Evolutionary conservation across 2,888 invertebrate species (phyloP).

Genomic region (Nesidiocoris tenuis): DNA sequence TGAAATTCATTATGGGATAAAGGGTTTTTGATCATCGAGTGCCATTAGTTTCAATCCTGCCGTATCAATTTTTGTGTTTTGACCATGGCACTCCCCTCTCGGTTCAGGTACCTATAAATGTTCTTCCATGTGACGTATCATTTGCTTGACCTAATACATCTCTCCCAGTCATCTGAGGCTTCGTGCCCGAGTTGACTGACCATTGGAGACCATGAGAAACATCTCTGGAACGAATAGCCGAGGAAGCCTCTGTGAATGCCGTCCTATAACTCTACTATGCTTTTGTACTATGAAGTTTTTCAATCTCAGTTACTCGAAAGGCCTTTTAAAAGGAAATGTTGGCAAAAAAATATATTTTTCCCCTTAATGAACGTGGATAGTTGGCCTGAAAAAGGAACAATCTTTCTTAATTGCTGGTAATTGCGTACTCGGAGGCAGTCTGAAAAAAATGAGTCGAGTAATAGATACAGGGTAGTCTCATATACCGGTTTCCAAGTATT

Average conservation of each 20-base stretch:
- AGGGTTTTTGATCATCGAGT: too few relatives aligned
- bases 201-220: slow-evolving; percentile 38
- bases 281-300: background rate
- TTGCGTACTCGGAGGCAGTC: too few relatives aligned
- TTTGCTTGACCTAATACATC: background rate
- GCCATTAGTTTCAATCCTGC: background rate
- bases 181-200: slow-evolving; percentile 29
- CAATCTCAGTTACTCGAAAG: too few relatives aligned
- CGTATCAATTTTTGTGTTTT: background rate
- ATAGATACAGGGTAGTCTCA: too few relatives aligned
- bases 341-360: background rate
- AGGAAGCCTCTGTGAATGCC: background rate
- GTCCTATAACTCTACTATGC: background rate
- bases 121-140: too few relatives aligned
- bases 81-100: background rate
- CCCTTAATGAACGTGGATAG: background rate
- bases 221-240: slow-evolving; percentile 30
- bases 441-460: too few relatives aligned
- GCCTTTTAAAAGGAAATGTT: too few relatives aligned
- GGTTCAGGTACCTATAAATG: background rate
- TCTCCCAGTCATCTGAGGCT: background rate
- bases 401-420: background rate
- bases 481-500: too few relatives aligned
- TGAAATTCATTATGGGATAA: too few relatives aligned
- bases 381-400: background rate